Conservation (phyloP, 2,113 vertebrate species). For the Menidia beryllina region DNA sequence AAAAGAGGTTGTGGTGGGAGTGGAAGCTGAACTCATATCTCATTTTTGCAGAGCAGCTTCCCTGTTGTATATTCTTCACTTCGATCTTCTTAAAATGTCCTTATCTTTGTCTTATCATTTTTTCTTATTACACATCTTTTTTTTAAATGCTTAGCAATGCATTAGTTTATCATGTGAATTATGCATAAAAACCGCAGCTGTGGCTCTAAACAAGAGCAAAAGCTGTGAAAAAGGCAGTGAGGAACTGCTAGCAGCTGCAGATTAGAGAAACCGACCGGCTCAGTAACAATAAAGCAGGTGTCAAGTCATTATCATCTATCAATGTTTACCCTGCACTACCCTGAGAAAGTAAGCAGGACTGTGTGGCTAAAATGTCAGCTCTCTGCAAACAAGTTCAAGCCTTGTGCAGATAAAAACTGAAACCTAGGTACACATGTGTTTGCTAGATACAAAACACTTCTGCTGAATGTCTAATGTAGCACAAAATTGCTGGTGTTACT, state of each 20-base stretch:
- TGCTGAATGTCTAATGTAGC: slow-evolving; percentile 6
- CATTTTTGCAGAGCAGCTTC: slow-evolving; percentile 25
- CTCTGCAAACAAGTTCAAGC: slow-evolving; percentile 25
- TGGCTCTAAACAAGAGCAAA: slow-evolving; percentile 25
- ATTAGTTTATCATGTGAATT: slow-evolving; percentile 9
- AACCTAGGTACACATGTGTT: not conserved
- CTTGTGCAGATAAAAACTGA: slow-evolving; percentile 22
- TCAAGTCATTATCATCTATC: slow-evolving; percentile 56
- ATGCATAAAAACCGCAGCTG: slow-evolving; percentile 12
- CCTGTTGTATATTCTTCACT: slow-evolving; percentile 31
- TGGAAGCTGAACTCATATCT: slow-evolving; percentile 58
- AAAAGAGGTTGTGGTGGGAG: slow-evolving; percentile 46
- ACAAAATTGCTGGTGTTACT: slow-evolving; percentile 8
- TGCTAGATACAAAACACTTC: slow-evolving; percentile 5
- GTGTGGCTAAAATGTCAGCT: slow-evolving; percentile 26
- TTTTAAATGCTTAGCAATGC: slow-evolving; percentile 9
- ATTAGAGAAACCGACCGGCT: slow-evolving; percentile 7
- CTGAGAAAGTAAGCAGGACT: slow-evolving; percentile 53
- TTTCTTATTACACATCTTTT: slow-evolving; percentile 25
- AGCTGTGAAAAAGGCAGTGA: slow-evolving; percentile 18
- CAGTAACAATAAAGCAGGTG: slow-evolving; percentile 24
- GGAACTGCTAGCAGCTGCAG: slow-evolving; percentile 25
- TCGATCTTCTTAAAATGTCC: slow-evolving; percentile 8
- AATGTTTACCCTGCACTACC: no score
- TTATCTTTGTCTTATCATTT: not conserved